A percentile compares a stretch with the other conserved stretches of the same genome.
These are phyloP conservation scores for Orchesella flavescens DNA, from an alignment of 2,888 invertebrate genomes.

Conservation along the genomic window DNA sequence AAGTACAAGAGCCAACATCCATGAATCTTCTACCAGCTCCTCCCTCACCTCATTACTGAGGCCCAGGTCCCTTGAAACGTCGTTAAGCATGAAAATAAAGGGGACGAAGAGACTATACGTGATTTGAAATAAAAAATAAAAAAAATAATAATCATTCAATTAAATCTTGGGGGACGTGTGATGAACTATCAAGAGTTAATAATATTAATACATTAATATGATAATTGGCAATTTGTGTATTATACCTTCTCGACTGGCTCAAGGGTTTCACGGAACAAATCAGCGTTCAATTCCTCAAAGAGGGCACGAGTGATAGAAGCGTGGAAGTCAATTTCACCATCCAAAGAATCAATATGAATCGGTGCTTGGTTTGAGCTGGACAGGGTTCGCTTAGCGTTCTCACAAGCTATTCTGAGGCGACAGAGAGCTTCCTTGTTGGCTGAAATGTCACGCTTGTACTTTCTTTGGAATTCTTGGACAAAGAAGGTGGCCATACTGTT, in stretches of 20 bases:
- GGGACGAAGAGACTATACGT: too few species aligned
- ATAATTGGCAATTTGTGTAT: too few species aligned
- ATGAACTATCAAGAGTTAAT: too few species aligned
- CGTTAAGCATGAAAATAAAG: too few species aligned
- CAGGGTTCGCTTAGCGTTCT: constrained; percentile 54
- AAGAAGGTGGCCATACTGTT: constrained; percentile 69
- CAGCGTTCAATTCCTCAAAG: constrained; percentile 65
- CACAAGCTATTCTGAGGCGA: constrained; percentile 58
- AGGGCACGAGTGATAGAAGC: constrained; percentile 45
- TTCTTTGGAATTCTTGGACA: constrained; percentile 64
- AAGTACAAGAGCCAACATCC: too few species aligned
- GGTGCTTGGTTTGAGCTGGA: constrained; percentile 25
- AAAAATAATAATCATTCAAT: neutral
- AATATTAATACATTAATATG: too few species aligned
- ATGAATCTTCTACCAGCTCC: too few species aligned
- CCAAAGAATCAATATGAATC: constrained; percentile 47
- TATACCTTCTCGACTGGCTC: constrained; percentile 95
- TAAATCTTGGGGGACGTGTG: too few species aligned
- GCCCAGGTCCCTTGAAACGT: too few species aligned
- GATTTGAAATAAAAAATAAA: neutral
- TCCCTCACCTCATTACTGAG: too few species aligned
- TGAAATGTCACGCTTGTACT: constrained; percentile 60
- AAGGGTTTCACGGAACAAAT: constrained; percentile 90
- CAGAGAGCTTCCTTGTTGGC: too few species aligned
- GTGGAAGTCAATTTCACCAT: constrained; percentile 43